Conservation (phyloP, 1,140 invertebrate species). For the Drosophila bipectinata region DNA sequence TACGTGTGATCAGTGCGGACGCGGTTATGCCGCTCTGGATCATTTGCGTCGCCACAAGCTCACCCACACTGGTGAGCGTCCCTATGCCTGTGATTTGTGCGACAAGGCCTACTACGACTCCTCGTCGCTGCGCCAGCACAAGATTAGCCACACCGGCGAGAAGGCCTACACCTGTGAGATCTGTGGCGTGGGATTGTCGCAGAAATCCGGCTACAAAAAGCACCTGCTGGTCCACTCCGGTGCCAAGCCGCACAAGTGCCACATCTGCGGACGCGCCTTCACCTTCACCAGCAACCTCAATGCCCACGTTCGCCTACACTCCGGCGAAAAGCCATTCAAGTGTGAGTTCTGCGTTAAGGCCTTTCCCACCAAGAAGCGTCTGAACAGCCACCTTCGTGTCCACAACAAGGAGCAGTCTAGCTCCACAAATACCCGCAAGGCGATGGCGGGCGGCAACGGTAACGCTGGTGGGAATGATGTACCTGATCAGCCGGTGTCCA, state of each 20-base stretch:
- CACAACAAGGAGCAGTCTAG: constrained; percentile 58
- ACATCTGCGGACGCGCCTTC: constrained; percentile 72
- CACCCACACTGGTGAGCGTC: constrained; percentile 70
- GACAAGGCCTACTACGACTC: constrained; percentile 81
- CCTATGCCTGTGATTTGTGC: constrained; percentile 72
- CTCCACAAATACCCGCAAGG: background rate
- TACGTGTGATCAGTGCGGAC: constrained; percentile 61
- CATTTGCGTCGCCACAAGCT: constrained; percentile 64
- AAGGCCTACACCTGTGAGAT: constrained; percentile 81
- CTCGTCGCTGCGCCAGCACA: constrained; percentile 75
- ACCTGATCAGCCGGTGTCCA: constrained; percentile 60
- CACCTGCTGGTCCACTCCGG: constrained; percentile 81
- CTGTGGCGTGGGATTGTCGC: constrained; percentile 78
- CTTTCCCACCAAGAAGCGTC: constrained; percentile 74
- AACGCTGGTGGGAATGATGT: constrained; percentile 28
- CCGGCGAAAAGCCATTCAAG: constrained; percentile 87
- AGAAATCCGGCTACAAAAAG: constrained; percentile 82
- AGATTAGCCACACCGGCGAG: constrained; percentile 75
- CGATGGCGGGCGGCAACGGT: background rate
- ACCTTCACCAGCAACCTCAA: constrained; percentile 82
- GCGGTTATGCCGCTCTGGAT: constrained; percentile 64
- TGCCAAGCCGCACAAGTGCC: constrained; percentile 76
- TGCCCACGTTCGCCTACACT: constrained; percentile 86
- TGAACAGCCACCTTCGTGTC: constrained; percentile 66
- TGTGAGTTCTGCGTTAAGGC: constrained; percentile 69